phyloP scores from a whole-genome alignment of 2,888 invertebrate genomes.

The Erannis defoliaria region DNA sequence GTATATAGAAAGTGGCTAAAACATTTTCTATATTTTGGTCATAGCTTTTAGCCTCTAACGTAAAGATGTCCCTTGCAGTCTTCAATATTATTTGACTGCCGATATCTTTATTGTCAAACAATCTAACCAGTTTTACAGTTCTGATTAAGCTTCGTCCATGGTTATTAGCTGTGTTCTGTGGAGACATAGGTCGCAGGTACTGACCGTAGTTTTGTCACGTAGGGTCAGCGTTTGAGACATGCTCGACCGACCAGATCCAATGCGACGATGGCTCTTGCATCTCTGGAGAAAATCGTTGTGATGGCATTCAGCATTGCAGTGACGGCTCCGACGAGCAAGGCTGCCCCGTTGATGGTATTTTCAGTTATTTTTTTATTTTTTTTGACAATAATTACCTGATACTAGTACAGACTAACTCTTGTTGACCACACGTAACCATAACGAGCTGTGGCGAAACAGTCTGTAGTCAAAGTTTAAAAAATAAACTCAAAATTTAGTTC shows the following conservation, averaged over 20 bases:
- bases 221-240: constrained; percentile 58
- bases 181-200: not conserved
- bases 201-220: constrained; percentile 14
- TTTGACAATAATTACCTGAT: not conserved
- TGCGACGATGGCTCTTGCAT: constrained; percentile 87
- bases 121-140: not conserved
- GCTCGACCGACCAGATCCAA: constrained; percentile 56
- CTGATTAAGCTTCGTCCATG: not conserved
- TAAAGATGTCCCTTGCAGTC: no score
- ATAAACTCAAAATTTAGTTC: no score
- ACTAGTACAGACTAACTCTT: not conserved
- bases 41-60: no score
- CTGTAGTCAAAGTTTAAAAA: no score
- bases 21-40: no score
- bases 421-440: not conserved
- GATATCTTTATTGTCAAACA: no score
- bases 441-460: not conserved
- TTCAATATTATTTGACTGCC: no score
- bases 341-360: constrained; percentile 53
- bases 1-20: no score
- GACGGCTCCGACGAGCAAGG: constrained; percentile 76
- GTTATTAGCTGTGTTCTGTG: not conserved
- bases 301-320: constrained; percentile 74
- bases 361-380: constrained; percentile 37
- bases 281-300: constrained; percentile 68